Evolutionary conservation across 2,797 vertebrate species (phyloP).

Genomic region (Esox masquinongy): DNA sequence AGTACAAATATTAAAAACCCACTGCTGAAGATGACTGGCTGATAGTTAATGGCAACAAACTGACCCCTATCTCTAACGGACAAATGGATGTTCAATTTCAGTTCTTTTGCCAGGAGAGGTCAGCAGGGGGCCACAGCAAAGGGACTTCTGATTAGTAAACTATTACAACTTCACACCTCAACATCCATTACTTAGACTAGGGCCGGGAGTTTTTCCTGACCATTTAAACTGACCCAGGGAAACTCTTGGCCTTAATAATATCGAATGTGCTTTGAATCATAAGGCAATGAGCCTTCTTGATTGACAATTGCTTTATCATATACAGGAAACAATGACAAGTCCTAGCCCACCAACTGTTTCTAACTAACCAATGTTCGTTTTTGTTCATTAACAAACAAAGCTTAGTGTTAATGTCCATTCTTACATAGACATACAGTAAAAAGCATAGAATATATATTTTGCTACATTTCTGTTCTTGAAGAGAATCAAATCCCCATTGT

Average conservation of each 20-base stretch:
- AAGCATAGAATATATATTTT: not conserved
- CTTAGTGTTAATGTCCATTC: slow-evolving; percentile 12
- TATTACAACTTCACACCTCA: not conserved
- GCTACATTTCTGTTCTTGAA: not conserved
- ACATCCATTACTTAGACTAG: not conserved
- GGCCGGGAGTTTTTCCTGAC: not conserved
- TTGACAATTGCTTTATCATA: not conserved
- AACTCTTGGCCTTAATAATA: not conserved
- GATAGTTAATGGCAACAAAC: slow-evolving; percentile 14
- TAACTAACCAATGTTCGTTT: not conserved
- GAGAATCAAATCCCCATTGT: too few species aligned
- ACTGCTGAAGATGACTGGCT: not conserved
- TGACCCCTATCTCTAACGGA: not conserved
- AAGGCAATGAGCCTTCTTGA: not conserved
- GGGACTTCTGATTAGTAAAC: not conserved
- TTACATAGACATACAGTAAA: not conserved
- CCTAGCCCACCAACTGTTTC: not conserved
- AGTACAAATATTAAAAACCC: slow-evolving; percentile 8
- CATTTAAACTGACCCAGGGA: not conserved
- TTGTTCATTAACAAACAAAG: not conserved
- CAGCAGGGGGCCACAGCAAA: slow-evolving; percentile 17
- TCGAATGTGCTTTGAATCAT: slow-evolving; percentile 19
- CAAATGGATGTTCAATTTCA: not conserved
- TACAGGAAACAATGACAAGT: not conserved
- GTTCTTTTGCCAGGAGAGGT: slow-evolving; percentile 4